A percentile compares a stretch with the other conserved stretches of the same genome.
Evolutionary conservation across 1,140 invertebrate genomes (phyloP).

Genomic region (Procambarus clarkii): DNA sequence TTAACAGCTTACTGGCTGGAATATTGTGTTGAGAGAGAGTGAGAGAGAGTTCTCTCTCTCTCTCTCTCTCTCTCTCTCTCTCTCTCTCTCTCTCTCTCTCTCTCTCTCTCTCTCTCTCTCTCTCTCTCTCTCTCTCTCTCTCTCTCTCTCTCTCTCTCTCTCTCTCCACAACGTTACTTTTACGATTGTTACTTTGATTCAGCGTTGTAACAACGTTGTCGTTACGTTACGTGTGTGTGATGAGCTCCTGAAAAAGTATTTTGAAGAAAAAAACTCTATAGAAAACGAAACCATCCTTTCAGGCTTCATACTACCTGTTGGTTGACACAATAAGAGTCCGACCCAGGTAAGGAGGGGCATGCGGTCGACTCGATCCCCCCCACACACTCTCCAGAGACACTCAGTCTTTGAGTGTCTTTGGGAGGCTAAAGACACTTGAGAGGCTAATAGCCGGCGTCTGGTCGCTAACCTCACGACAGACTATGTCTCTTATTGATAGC

Average conservation of each 20-base stretch:
- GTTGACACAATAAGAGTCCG: neutral
- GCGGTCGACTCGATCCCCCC: neutral
- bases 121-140: conserved; percentile 9
- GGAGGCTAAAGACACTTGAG: neutral
- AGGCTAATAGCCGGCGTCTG: neutral
- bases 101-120: conserved; percentile 9
- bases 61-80: too few relatives aligned
- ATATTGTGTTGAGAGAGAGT: too few relatives aligned
- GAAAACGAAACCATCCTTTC: neutral
- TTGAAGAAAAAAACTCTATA: neutral
- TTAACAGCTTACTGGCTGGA: too few relatives aligned
- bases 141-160: neutral
- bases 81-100: conserved; percentile 9
- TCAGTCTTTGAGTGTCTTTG: neutral
- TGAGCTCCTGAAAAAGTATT: neutral
- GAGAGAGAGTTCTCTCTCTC: too few relatives aligned
- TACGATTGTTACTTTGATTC: neutral
- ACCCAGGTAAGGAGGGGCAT: neutral
- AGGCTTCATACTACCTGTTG: neutral
- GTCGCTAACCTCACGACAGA: neutral
- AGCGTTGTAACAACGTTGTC: too few relatives aligned
- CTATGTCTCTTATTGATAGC: neutral
- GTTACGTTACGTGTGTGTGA: neutral
- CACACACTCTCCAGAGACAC: neutral
- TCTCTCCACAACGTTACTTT: neutral